Percentiles rank a stretch among this genome's conserved stretches.
phyloP scores from a whole-genome alignment of 2,113 vertebrate species.

The Verasper variegatus region DNA sequence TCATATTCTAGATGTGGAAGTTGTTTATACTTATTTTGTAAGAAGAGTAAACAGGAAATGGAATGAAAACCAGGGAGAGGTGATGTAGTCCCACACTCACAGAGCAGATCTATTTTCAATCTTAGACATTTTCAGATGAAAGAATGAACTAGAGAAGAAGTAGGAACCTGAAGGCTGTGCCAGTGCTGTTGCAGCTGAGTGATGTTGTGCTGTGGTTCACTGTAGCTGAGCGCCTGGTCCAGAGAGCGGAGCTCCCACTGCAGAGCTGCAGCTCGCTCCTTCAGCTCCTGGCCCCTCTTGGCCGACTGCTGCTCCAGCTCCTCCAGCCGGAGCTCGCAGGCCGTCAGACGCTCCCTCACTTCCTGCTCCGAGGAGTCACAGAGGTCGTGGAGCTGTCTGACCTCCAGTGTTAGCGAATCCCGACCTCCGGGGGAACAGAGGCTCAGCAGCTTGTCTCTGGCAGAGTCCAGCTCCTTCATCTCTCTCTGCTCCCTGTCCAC shows the following conservation, averaged over 20 bases:
- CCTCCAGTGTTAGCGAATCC: conserved; percentile 73
- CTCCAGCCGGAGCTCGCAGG: conserved; percentile 62
- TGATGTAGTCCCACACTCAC: too few species aligned
- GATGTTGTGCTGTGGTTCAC: conserved; percentile 62
- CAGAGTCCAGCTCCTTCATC: conserved; percentile 75
- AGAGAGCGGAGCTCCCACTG: conserved; percentile 78
- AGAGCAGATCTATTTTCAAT: too few species aligned
- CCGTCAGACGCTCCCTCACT: conserved; percentile 58
- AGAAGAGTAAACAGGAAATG: too few species aligned
- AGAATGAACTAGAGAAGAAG: too few species aligned
- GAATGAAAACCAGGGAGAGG: too few species aligned
- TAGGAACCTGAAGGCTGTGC: conserved; percentile 77
- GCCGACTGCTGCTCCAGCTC: conserved; percentile 59
- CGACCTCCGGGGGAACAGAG: conserved; percentile 75
- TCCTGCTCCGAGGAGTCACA: conserved; percentile 68
- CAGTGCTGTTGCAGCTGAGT: conserved; percentile 78
- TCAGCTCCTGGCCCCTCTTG: conserved; percentile 48
- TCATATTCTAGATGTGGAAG: too few species aligned
- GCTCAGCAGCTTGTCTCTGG: conserved; percentile 71
- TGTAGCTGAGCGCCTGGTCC: conserved; percentile 74
- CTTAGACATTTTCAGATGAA: neutral
- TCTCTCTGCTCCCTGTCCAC: conserved; percentile 77
- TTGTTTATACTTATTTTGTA: too few species aligned
- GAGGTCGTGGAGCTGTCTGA: conserved; percentile 75
- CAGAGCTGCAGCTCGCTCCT: conserved; percentile 64